Evolutionary conservation across 2,888 invertebrate species (phyloP), one percentile per base, ranked within the genome.

Genomic region (Siphonodentalium dalli): DNA sequence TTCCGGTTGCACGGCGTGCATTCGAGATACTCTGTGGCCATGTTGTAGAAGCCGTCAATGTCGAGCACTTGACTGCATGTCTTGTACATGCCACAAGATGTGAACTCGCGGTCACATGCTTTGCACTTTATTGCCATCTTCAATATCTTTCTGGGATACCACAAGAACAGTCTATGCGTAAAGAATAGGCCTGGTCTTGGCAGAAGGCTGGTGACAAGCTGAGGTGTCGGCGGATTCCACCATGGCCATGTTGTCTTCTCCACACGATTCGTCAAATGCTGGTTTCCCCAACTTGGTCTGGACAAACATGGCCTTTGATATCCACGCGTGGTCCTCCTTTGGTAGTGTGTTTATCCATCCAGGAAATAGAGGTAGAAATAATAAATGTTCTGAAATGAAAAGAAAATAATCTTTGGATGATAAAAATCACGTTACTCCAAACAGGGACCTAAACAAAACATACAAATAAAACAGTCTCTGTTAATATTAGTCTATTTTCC

Each of bases 211-310:
- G 13, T 15, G 11, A 26, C 29, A 4, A 54, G 13, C 13, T 51
- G 15, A 11, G 63, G 57, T 40, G 56, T 54, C 11, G 61, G 65
- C 9, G 65, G 63, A 39, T 64, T 47, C 43, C 39, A 59, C 63
- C 63, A 65, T n/a, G 62, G 34, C 45, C 40, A 26, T 26, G 34
- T 26, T 2, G 57, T 21, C 4, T 37, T 28, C 15, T 23, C 21
- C 4, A n/a, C n/a, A n/a, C n/a, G n/a, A n/a, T n/a, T n/a, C n/a
- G n/a, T n/a, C n/a, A n/a, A n/a, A n/a, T n/a, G n/a, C n/a, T n/a
- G n/a, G n/a, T n/a, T n/a, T n/a, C n/a, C n/a, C n/a, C n/a, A n/a
- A n/a, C n/a, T n/a, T n/a, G n/a, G n/a, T n/a, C n/a, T n/a, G n/a
- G n/a, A n/a, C n/a, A n/a, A n/a, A n/a, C n/a, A n/a, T n/a, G n/a